phyloP scores from a whole-genome alignment of 92 coral and sea anemone genomes.

The Palythoa heliodiscus region DNA sequence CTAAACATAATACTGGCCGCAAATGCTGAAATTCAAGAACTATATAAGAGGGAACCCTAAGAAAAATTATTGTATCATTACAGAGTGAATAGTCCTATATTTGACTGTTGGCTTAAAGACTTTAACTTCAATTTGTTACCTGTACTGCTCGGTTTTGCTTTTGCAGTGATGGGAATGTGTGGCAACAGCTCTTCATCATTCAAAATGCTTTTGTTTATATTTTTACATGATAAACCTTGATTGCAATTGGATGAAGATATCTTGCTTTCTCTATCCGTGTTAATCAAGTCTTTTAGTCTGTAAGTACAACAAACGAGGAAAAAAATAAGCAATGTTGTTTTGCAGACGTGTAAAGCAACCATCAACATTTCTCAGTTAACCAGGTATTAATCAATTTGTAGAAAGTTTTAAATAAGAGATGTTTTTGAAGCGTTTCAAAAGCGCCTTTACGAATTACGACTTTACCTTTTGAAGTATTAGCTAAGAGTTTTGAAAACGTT shows the following conservation, averaged over 20 bases:
- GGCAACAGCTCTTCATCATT: neutral
- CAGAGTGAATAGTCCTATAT: neutral
- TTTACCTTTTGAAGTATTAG: no score
- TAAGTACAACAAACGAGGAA: neutral
- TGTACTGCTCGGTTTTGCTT: slow-evolving; percentile 34
- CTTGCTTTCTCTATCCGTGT: slow-evolving; percentile 21
- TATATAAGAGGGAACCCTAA: no score
- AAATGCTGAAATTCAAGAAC: neutral
- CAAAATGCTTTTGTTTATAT: neutral
- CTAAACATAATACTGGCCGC: no score
- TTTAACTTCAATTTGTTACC: neutral
- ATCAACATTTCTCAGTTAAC: no score
- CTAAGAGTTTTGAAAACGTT: no score
- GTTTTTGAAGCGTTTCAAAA: no score
- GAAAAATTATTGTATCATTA: no score
- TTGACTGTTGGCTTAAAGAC: no score
- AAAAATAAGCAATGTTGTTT: neutral
- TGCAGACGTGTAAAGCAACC: no score
- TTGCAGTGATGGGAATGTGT: slow-evolving; percentile 27
- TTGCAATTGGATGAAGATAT: neutral
- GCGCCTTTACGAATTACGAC: no score
- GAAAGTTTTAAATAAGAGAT: no score
- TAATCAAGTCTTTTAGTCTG: slow-evolving; percentile 69
- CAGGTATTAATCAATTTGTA: no score
- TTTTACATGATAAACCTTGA: slow-evolving; percentile 25